Base-by-base conservation (phyloP, 2,113 vertebrate species). In the Passer domesticus region DNA sequence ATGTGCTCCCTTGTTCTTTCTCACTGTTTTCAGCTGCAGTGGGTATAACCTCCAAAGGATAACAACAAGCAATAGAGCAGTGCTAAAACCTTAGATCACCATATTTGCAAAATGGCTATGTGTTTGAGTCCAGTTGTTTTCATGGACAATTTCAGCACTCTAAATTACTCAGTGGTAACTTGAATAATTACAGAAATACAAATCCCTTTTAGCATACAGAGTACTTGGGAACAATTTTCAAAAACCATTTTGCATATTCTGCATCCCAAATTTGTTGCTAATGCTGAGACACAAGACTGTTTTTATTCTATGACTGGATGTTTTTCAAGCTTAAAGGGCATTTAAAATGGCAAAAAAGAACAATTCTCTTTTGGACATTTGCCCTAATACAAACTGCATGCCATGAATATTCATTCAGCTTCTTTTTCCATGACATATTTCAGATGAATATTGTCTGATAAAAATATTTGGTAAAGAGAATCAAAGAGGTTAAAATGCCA, bases 71-170 rank as follows among this genome's bases (percentile, higher is more conserved):
- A 81, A 37, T 68, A 77, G 24, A 53, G n/a, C 39, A 67, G 39
- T n/a, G 50, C 14, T 90, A 77, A 90, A 85, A 74, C 27, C 68
- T 88, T 70, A 67, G 59, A 89, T 41, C 23, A 67, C 47, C 55
- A 6, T 81, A 83, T 86, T 69, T 86, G 59, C 46, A 88, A 95
- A 95, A 90, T 79, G 67, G 28, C 28, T 66, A 10, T 43, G 23
- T 72, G 19, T 90, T 95, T 82, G 83, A 83, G 55, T 83, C 85
- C 67, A 50, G 63, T 95, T 95, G 85, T 85, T 96, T 95, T 83
- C 67, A 83, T 47, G 75, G 88, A 85, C 55, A 91, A 62, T 95
- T 92, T 73, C 64, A 90, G 70, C 19, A 55, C 24, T 73, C 55
- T 50, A 80, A 97, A 97, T 91, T 91, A 55, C 72, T 66, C 67